Percentiles rank a stretch among this genome's conserved stretches.
Evolutionary conservation across 2,113 vertebrate genomes (phyloP).

Genomic region (Chaetura pelagica): DNA sequence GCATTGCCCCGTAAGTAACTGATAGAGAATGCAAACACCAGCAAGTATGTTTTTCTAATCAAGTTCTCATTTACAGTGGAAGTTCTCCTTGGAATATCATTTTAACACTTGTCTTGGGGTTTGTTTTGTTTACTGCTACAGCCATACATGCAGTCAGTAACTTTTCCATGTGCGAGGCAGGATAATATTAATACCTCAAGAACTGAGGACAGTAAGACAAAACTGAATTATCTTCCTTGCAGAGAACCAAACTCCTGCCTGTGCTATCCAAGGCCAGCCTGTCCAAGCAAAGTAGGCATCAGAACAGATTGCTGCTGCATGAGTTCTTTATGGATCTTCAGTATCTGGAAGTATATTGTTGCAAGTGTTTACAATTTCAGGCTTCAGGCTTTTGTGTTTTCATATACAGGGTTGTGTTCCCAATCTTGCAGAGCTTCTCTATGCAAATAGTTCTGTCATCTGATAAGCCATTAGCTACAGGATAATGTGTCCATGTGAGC

Average conservation of each 20-base stretch:
- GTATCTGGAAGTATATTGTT: not conserved
- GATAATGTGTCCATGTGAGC: not conserved
- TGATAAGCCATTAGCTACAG: not conserved
- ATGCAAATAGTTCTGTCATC: not conserved
- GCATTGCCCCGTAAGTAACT: not conserved
- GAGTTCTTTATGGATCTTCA: not conserved
- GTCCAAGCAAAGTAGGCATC: not conserved
- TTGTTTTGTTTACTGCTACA: conserved; percentile 1
- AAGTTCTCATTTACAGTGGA: conserved; percentile 1
- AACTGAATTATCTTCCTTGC: not conserved
- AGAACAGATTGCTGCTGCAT: not conserved
- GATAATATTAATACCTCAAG: not conserved
- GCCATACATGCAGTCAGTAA: not conserved
- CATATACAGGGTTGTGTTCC: not conserved
- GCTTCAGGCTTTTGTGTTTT: not conserved
- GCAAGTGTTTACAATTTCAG: not conserved
- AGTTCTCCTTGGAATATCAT: not conserved
- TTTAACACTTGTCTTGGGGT: not conserved
- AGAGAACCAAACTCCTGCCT: not conserved
- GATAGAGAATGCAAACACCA: not conserved
- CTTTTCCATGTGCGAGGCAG: not conserved
- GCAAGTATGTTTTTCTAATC: conserved; percentile 17
- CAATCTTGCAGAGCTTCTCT: not conserved
- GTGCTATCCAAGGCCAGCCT: not conserved
- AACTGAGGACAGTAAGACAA: not conserved